phyloP scores from a whole-genome alignment of 2,113 vertebrate genomes.

The Siniperca chuatsi region DNA sequence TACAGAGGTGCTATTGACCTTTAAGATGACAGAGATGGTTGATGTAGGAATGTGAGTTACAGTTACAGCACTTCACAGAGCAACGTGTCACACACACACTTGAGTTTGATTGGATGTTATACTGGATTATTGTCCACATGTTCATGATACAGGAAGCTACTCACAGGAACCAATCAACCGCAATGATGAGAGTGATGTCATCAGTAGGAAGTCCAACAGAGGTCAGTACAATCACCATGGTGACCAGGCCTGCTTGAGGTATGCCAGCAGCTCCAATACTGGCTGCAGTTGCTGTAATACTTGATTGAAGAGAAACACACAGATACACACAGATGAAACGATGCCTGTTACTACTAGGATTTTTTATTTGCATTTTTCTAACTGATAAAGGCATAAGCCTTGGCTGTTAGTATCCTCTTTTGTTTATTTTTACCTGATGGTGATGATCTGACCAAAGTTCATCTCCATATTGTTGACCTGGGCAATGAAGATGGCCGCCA shows the following conservation, averaged over 20 bases:
- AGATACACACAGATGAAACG: background rate
- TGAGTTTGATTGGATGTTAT: background rate
- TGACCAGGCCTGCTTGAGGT: conserved; percentile 96
- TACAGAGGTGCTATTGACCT: conserved; percentile 50
- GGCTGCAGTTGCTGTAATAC: conserved; percentile 97
- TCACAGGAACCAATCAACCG: conserved; percentile 99
- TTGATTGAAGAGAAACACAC: conserved; percentile 62
- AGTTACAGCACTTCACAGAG: conserved; percentile 4
- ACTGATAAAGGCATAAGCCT: background rate
- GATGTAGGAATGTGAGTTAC: background rate
- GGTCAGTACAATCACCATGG: conserved; percentile 98
- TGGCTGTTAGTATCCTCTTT: background rate
- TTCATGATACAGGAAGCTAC: conserved; percentile 69
- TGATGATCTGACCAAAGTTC: conserved; percentile 98
- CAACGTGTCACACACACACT: background rate
- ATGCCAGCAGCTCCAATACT: conserved; percentile 98
- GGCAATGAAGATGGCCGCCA: conserved; percentile 98
- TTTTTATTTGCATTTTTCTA: background rate
- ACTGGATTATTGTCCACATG: background rate
- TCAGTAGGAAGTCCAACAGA: conserved; percentile 97
- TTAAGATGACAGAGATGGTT: conserved; percentile 52
- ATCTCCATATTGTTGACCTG: conserved; percentile 98
- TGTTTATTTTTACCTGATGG: conserved; percentile 89
- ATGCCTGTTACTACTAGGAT: background rate
- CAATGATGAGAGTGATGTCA: conserved; percentile 98